Conservation (phyloP, 2,888 invertebrate species). For the Erynnis tages region DNA sequence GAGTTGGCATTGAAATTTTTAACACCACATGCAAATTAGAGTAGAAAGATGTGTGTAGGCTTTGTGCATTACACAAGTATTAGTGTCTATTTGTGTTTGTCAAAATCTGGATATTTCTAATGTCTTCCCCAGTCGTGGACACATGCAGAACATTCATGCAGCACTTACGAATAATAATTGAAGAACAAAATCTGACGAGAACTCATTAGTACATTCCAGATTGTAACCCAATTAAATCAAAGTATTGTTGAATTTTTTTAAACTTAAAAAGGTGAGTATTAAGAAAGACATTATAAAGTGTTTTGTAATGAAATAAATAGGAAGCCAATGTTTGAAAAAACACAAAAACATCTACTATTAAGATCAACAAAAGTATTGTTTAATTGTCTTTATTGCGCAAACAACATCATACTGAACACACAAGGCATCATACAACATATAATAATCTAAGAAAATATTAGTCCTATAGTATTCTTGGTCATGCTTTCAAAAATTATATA, state of each 20-base stretch:
- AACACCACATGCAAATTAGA: not conserved
- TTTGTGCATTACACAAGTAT: no score
- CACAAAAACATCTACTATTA: conserved; percentile 10
- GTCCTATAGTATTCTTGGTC: conserved; percentile 34
- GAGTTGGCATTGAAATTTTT: not conserved
- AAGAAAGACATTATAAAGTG: not conserved
- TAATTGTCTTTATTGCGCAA: conserved; percentile 20
- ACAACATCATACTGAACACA: conserved; percentile 25
- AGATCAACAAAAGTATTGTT: conserved; percentile 25
- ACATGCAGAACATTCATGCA: no score
- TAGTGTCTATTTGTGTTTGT: no score
- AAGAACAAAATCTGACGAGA: not conserved
- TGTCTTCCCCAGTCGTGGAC: no score
- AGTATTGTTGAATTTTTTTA: no score
- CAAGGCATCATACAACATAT: conserved; percentile 18
- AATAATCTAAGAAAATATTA: conserved; percentile 22
- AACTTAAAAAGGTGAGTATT: no score
- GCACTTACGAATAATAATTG: no score
- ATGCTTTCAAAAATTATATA: conserved; percentile 41
- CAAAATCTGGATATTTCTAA: no score
- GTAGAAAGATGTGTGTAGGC: not conserved
- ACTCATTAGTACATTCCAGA: conserved; percentile 10
- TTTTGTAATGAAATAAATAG: conserved; percentile 12
- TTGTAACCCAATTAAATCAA: conserved; percentile 18
- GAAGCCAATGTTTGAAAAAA: conserved; percentile 25